phyloP scores from a whole-genome alignment of 2,888 invertebrate genomes.

The Boloria selene region DNA sequence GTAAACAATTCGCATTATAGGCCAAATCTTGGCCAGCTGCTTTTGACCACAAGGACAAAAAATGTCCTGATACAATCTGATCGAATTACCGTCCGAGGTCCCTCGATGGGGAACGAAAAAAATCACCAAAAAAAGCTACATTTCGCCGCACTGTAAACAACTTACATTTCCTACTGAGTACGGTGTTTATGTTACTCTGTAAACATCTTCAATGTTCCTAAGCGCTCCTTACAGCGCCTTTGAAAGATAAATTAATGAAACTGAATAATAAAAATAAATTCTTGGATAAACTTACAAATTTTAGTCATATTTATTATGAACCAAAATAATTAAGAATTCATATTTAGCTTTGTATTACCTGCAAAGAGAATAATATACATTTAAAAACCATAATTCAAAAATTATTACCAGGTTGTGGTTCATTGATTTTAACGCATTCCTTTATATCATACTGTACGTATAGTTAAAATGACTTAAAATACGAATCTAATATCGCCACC shows the following conservation, averaged over 20 bases:
- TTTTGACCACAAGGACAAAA: conserved; percentile 78
- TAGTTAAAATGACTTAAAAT: conserved; percentile 50
- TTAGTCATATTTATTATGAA: not conserved
- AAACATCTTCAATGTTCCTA: conserved; percentile 26
- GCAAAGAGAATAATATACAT: not conserved
- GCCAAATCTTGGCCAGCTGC: conserved; percentile 69
- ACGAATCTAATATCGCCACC: conserved; percentile 79
- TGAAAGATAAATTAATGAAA: not conserved
- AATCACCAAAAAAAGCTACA: conserved; percentile 53
- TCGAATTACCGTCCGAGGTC: conserved; percentile 76
- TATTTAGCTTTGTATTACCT: not conserved
- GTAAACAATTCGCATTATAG: conserved; percentile 60
- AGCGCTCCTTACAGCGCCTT: not conserved
- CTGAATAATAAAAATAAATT: not conserved
- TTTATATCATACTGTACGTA: conserved; percentile 16
- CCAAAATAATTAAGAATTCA: not conserved
- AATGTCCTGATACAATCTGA: conserved; percentile 77
- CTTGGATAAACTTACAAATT: no score
- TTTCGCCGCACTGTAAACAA: conserved; percentile 65
- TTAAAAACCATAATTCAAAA: not conserved
- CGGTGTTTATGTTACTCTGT: conserved; percentile 53
- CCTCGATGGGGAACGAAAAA: conserved; percentile 60
- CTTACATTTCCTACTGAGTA: conserved; percentile 62
- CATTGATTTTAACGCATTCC: conserved; percentile 49
- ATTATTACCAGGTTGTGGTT: conserved; percentile 31